A percentile compares a stretch with the other conserved stretches of the same genome.
Conservation (phyloP, 2,888 invertebrate genomes). For the Craniophora ligustri region DNA sequence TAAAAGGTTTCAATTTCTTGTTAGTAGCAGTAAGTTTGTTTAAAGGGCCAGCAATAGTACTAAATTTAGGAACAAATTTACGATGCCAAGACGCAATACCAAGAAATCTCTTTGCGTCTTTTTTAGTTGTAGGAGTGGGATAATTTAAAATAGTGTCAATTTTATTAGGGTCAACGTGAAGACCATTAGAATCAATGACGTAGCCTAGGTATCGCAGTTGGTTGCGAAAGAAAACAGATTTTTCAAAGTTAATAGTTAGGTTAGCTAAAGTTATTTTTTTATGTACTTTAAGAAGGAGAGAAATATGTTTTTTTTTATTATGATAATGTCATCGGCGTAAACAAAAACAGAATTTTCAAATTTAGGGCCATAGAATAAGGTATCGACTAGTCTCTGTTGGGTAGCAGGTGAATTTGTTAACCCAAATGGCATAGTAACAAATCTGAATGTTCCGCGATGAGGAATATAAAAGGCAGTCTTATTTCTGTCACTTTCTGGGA, state of each 20-base stretch:
- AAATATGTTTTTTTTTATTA: no score
- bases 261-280: background rate
- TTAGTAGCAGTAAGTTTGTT: background rate
- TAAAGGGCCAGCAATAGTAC: background rate
- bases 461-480: no score
- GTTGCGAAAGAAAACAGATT: background rate
- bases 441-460: no score
- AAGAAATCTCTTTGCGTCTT: slow-evolving; percentile 1
- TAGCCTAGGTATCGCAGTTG: background rate
- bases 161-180: slow-evolving; percentile 7
- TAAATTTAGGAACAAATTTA: background rate
- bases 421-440: no score
- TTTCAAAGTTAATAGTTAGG: background rate
- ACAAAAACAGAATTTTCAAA: no score
- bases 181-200: background rate
- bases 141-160: slow-evolving; percentile 13
- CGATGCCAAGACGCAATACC: background rate
- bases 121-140: slow-evolving; percentile 8
- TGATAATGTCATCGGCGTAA: no score
- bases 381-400: no score
- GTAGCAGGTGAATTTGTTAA: no score
- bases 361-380: no score
- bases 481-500: no score
- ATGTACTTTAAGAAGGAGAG: no score
- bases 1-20: background rate